Conservation (phyloP, 2,113 vertebrate species). For the Balaeniceps rex region DNA sequence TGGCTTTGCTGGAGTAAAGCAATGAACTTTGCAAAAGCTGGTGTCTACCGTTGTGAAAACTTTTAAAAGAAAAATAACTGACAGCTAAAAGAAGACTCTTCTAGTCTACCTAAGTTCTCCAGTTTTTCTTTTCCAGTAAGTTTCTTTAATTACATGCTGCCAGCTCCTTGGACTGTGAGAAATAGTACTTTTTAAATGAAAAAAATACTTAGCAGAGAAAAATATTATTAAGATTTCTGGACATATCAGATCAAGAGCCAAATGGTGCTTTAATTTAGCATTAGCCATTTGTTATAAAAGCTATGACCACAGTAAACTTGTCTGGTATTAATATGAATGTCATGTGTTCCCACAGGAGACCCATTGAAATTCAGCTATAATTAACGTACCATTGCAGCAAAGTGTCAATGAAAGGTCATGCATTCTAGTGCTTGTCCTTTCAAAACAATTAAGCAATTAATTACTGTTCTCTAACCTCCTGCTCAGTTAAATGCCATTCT, state of each 20-base stretch:
- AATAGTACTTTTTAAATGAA: not conserved
- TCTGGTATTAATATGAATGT: not conserved
- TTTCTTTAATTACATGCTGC: not conserved
- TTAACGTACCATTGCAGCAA: not conserved
- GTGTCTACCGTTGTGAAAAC: not conserved
- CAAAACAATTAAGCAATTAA: slow-evolving; percentile 53
- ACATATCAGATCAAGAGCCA: not conserved
- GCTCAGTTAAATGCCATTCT: not conserved
- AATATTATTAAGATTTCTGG: not conserved
- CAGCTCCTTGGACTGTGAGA: not conserved
- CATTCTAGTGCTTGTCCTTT: slow-evolving; percentile 9
- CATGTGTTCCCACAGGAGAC: not conserved
- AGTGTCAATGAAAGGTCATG: slow-evolving; percentile 13
- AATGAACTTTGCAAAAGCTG: not conserved
- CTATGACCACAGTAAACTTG: not conserved
- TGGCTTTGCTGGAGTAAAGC: not conserved
- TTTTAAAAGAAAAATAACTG: not conserved
- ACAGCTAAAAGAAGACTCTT: not conserved
- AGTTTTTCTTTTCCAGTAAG: not conserved
- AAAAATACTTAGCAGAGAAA: not conserved
- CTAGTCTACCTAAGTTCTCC: not conserved
- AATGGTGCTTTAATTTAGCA: not conserved
- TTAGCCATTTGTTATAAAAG: not conserved
- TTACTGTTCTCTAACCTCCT: slow-evolving; percentile 29
- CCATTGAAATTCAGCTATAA: slow-evolving; percentile 3